These are phyloP conservation scores for Todiramphus saurophagus DNA, from an alignment of 2,113 vertebrate genomes.

Conservation along the genomic window DNA sequence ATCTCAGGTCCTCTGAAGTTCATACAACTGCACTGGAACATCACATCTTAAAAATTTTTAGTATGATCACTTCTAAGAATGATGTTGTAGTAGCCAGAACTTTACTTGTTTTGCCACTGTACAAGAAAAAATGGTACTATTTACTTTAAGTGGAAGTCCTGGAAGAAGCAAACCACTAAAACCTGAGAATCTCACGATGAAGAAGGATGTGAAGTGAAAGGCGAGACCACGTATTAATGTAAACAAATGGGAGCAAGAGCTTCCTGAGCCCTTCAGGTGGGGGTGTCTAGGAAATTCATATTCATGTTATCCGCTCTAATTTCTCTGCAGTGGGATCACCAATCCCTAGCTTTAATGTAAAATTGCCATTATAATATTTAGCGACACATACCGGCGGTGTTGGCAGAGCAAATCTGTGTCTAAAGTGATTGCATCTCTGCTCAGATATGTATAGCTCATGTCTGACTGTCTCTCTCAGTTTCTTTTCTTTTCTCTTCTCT, in stretches of 20 bases:
- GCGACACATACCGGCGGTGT: background rate
- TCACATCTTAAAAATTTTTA: background rate
- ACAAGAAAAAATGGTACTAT: background rate
- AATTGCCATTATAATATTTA: slow-evolving; percentile 32
- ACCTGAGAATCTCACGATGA: background rate
- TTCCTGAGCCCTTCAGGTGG: background rate
- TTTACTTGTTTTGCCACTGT: background rate
- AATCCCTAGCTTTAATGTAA: background rate
- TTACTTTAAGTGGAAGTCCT: background rate
- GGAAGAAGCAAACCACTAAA: background rate
- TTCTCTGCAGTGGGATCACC: background rate
- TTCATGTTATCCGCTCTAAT: background rate
- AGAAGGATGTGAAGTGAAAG: background rate
- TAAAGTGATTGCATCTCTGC: slow-evolving; percentile 8
- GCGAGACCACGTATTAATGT: background rate
- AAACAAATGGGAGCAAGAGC: background rate
- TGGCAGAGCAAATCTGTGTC: slow-evolving; percentile 40
- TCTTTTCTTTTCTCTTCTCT: slow-evolving; percentile 34
- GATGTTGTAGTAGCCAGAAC: background rate
- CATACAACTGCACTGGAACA: background rate
- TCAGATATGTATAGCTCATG: slow-evolving; percentile 55
- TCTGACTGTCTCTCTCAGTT: slow-evolving; percentile 47
- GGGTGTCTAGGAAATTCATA: background rate
- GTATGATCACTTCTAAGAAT: background rate
- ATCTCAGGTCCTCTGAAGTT: background rate